Evolutionary conservation across 2,888 invertebrate genomes (phyloP), one percentile per base, ranked within the genome.

Genomic region (Hydrotaea diabolus): DNA sequence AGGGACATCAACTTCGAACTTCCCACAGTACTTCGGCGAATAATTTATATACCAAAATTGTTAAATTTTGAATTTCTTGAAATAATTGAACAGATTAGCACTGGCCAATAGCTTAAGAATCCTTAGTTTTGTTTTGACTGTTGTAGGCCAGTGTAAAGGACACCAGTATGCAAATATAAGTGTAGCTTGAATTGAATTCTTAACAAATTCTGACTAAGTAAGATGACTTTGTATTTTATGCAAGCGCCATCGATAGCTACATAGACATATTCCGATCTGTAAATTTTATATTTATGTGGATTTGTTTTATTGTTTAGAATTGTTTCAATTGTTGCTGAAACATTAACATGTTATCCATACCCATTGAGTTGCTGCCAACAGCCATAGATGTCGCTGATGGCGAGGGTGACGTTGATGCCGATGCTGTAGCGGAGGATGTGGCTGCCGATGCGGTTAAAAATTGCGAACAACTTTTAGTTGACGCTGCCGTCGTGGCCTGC

Each of bases 271-370:
- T 31, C 3, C 9, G 3, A 11, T 43, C 3, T 59, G 19, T 19
- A 53, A 17, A 2, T 43, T 2, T 53, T 86, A 55, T 83, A 57
- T 82, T 79, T 80, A 72, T 69, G 21, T 83, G 77, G 77, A 23
- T 5, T n/a, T 8, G 78, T 72, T 72, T 72, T 76, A 43, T 73
- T 62, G 46, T 73, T 39, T 87, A 87, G 86, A 85, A 80, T 72
- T 82, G 80, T 87, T 86, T 85, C 77, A 86, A 86, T 87, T 86
- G 86, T 84, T 88, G 86, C 76, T 86, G 85, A 87, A 86, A 85
- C 81, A 85, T 85, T 81, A 85, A 86, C 53, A 62, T 62, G 23
- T 78, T 78, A 59, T 85, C 83, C 66, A 79, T 74, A 69, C 80
- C 78, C 55, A 77, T 74, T 53, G 74, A 43, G 66, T 53, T 62